Base-by-base conservation (phyloP, 30 jellyfish, hydroid and myxozoan species). In the Aurelia coerulea region DNA sequence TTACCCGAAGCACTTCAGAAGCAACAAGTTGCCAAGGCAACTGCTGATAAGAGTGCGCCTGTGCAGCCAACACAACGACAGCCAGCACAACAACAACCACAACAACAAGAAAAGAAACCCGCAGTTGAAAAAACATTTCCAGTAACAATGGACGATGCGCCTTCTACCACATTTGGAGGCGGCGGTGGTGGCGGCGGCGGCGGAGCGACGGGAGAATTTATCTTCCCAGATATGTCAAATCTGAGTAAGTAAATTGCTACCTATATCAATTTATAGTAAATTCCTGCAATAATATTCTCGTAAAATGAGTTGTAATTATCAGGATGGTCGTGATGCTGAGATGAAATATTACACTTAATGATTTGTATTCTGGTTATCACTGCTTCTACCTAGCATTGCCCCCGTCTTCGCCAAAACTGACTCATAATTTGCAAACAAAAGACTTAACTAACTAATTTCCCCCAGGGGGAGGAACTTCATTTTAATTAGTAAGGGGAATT, bases 141-240 rank as follows among this genome's bases (percentile, higher is more conserved):
- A 50, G 95, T 78, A 59, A 84, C 86, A 12, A 86, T 68, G 83
- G 96, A 79, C 3, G 23, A 41, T 33, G 71, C 59, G 6, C 52
- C 93, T 4, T 39, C 37, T 29, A 79, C 42, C 8, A 85, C 31
- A 8, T 90, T 78, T 7, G 96, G 90, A 13, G 94, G 90, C 13
- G 97, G 90, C 23, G 96, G 96, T 2, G 89, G 85, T 3, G 94
- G 85, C 3, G 90, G 95, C 1, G 97, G 97, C 0, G 93, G 88
- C 1, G 90, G 86, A n/a, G 83, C 79, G 5, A 67, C 71, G 31
- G 93, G 93, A 46, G 93, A 84, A 64, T 84, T 84, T 65, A 32
- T 79, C 29, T 79, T 79, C 52, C 89, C 89, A 4, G 93, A 84
- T 16, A n/a, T 84, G 31, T 34, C 93, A 41, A 77, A 39, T 32